Conservation (phyloP, 2,797 vertebrate genomes). For the Gephyroberyx darwinii region DNA sequence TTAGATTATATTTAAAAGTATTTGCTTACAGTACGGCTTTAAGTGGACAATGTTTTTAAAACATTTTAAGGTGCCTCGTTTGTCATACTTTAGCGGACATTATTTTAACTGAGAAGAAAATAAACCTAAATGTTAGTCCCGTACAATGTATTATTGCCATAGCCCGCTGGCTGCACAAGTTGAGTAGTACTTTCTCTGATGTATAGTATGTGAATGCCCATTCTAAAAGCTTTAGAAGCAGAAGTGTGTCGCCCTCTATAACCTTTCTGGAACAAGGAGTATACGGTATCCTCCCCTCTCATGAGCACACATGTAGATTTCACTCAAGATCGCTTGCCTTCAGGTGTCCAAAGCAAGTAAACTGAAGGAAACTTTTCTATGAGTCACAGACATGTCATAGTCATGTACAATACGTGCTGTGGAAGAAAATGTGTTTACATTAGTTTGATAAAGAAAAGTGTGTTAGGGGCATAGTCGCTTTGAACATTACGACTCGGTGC, state of each 20-base stretch:
- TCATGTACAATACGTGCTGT: constrained; percentile 74
- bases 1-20: constrained; percentile 82
- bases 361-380: constrained; percentile 60
- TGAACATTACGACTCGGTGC: constrained; percentile 85
- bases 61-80: constrained; percentile 83
- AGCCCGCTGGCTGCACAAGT: constrained; percentile 81
- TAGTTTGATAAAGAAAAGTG: constrained; percentile 75
- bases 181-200: constrained; percentile 77
- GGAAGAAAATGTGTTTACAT: constrained; percentile 84
- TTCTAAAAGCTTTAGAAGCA: constrained; percentile 80
- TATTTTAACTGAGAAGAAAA: constrained; percentile 77
- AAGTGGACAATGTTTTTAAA: constrained; percentile 80
- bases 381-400: constrained; percentile 74
- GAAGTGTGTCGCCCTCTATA: constrained; percentile 74
- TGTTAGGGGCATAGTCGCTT: constrained; percentile 83
- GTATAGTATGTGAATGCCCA: constrained; percentile 78
- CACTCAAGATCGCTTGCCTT: constrained; percentile 72
- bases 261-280: constrained; percentile 69
- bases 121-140: constrained; percentile 75
- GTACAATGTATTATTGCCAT: constrained; percentile 78
- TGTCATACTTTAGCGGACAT: constrained; percentile 79
- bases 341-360: constrained; percentile 74
- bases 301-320: constrained; percentile 77
- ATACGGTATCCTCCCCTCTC: constrained; percentile 71
- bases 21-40: constrained; percentile 81